phyloP scores from a whole-genome alignment of 2,888 invertebrate genomes.

The Phengaris arion region DNA sequence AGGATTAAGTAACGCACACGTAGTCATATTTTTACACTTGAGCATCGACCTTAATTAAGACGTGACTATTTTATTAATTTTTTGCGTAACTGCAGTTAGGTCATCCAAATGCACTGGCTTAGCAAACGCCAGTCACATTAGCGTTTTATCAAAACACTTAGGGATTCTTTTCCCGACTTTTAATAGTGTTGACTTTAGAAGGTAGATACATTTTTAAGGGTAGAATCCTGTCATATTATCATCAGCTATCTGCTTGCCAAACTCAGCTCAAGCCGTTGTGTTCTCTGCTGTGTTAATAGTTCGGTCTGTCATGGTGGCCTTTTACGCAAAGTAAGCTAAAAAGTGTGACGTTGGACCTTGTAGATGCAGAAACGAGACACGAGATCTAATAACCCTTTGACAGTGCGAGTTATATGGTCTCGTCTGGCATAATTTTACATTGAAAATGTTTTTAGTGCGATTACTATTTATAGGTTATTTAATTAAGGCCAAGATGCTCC shows the following conservation, averaged over 20 bases:
- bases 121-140: neutral
- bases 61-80: constrained; percentile 8
- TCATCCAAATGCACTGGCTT: neutral
- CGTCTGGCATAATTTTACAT: neutral
- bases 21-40: constrained; percentile 7
- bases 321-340: too few species aligned
- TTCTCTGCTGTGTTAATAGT: too few species aligned
- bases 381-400: too few species aligned
- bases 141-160: neutral
- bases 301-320: too few species aligned
- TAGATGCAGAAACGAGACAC: too few species aligned
- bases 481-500: constrained; percentile 6
- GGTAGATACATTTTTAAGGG: too few species aligned
- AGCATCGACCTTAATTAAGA: neutral
- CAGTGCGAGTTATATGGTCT: neutral
- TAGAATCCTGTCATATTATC: too few species aligned
- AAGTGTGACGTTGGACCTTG: too few species aligned
- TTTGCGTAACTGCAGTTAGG: neutral
- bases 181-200: too few species aligned
- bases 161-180: too few species aligned
- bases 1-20: constrained; percentile 16
- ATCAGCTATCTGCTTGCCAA: too few species aligned
- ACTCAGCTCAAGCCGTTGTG: too few species aligned
- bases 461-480: neutral
- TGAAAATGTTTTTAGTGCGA: neutral